Base-by-base conservation (phyloP, 2,797 vertebrate genomes). In the Danio albolineatus region DNA sequence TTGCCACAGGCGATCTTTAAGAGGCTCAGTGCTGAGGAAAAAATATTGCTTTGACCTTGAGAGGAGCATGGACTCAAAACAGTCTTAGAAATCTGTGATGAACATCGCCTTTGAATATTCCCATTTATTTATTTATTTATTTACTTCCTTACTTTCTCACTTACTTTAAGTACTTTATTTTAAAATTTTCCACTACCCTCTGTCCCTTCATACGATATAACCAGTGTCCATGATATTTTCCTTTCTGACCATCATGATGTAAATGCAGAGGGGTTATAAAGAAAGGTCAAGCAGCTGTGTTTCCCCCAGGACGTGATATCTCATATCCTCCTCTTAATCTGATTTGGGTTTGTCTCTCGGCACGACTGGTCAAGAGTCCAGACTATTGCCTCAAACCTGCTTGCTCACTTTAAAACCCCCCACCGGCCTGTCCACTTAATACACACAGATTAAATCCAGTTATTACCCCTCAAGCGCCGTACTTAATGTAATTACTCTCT, bases 401-500 rank as follows among this genome's bases (percentile, higher is more conserved):
- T 41, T 71, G 56, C 76, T 71, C 12, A 51, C 66, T 70, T 28
- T 46, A 21, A 64, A 46, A 3, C 56, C 16, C 16, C 60, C 38
- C 36, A 51, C 57, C 0, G 17, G 46, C 16, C 57, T 36, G 57
- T 46, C 48, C 7, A 14, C 48, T 64, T 78, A 62, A 71, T 72
- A 62, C 67, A 72, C 57, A 36, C 9, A 10, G 56, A 41, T 70
- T 51, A 61, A 78, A 71, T 71, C 36, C 46, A 3, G 46, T 72
- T 71, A 53, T 72, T 72, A 61, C 59, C 67, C 76, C 76, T 71
- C 46, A 43, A 81, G 83, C 80, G 84, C 89, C 84, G 71, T 73
- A 78, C 86, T 89, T 87, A 87, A 92, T 89, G 74, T 66, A 91
- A 91, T 93, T 90, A 92, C 85, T 74, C 70, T 89, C 91, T 91